Evolutionary conservation across 1,140 invertebrate genomes (phyloP).

Genomic region (Drosophila kikkawai): DNA sequence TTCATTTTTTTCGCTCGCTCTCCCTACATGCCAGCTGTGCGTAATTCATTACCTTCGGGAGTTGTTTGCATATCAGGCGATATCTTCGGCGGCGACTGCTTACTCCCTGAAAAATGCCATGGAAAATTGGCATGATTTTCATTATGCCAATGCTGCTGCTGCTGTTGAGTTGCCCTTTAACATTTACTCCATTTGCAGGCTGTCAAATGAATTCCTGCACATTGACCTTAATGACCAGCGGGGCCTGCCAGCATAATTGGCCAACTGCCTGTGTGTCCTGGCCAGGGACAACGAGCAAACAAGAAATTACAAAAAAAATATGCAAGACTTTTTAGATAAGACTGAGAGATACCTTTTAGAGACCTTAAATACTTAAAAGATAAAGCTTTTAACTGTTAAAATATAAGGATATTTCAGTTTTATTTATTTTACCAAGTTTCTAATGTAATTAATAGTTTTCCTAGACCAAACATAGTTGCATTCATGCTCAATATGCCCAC

Average conservation of each 20-base stretch:
- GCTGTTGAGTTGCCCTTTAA: constrained; percentile 38
- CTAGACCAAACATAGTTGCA: not conserved
- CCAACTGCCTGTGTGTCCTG: constrained; percentile 32
- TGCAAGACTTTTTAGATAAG: not conserved
- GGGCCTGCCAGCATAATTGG: constrained; percentile 55
- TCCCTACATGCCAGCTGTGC: constrained; percentile 56
- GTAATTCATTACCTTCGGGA: constrained; percentile 74
- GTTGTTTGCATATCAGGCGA: constrained; percentile 63
- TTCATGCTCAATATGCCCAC: not conserved
- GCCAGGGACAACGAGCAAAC: constrained; percentile 12
- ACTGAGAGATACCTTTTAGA: constrained; percentile 3
- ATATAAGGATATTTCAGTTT: too few relatives aligned
- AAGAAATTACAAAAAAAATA: constrained; percentile 18
- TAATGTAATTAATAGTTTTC: not conserved
- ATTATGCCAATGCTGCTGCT: constrained; percentile 29
- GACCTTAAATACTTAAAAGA: not conserved
- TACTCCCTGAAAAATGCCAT: constrained; percentile 17
- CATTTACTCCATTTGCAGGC: constrained; percentile 60
- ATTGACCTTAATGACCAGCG: constrained; percentile 63
- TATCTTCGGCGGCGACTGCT: constrained; percentile 37
- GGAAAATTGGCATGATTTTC: constrained; percentile 52
- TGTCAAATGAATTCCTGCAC: constrained; percentile 57
- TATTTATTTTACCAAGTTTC: not conserved
- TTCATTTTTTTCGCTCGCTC: constrained; percentile 48
- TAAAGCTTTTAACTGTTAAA: not conserved